phyloP scores from a whole-genome alignment of 2,797 vertebrate genomes.

The Triplophysa yarkandensis region DNA sequence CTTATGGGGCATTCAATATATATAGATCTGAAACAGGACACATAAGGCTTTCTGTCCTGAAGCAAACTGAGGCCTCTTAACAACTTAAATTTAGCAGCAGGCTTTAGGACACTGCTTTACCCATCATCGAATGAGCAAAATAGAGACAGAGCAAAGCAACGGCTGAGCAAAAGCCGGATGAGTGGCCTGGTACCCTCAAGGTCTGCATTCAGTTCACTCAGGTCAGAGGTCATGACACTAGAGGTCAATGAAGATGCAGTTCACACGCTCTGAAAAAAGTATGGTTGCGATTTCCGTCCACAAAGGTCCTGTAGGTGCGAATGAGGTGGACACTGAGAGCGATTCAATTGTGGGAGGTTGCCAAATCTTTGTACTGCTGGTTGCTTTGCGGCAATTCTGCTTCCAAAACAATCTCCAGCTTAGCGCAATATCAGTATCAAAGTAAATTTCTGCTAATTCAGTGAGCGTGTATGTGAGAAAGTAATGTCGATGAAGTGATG shows the following conservation, averaged over 20 bases:
- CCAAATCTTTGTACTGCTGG: constrained; percentile 3
- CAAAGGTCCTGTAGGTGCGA: constrained; percentile 12
- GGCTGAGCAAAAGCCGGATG: constrained; percentile 17
- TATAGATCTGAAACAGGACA: constrained; percentile 13
- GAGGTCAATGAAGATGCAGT: constrained; percentile 50
- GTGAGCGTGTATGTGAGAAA: not conserved
- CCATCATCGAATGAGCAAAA: constrained; percentile 14
- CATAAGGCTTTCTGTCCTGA: constrained; percentile 21
- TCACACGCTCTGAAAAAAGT: constrained; percentile 52
- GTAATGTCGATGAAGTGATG: not conserved
- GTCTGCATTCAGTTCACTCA: constrained; percentile 34
- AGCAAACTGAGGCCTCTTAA: constrained; percentile 45
- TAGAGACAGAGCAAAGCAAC: constrained; percentile 15
- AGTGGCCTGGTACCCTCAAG: constrained; percentile 28
- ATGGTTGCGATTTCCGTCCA: constrained; percentile 41
- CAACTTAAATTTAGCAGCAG: constrained; percentile 62
- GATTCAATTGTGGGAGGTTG: constrained; percentile 26
- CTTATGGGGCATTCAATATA: too few species aligned
- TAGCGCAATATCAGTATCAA: not conserved
- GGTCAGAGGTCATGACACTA: constrained; percentile 45
- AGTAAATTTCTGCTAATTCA: too few species aligned
- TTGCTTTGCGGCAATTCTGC: not conserved
- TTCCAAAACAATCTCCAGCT: not conserved
- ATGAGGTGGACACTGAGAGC: constrained; percentile 3
- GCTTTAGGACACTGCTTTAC: constrained; percentile 67